These are phyloP conservation scores for Seira ritae DNA, from an alignment of 2,888 invertebrate species.

Conservation along the genomic window DNA sequence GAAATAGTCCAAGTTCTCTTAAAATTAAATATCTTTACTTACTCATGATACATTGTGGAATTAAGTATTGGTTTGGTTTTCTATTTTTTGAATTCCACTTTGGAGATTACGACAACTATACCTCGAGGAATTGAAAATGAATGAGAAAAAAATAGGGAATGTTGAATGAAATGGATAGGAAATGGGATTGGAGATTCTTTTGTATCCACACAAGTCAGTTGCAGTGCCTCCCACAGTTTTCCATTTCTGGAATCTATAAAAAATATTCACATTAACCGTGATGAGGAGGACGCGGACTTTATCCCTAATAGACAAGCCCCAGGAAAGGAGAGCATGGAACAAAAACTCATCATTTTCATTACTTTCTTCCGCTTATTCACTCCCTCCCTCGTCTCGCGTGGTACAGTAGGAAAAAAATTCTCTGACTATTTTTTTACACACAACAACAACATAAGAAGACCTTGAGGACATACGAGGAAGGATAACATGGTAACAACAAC, in stretches of 20 bases:
- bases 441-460: background rate
- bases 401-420: background rate
- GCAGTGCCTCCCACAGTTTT: too few relatives aligned
- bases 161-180: background rate
- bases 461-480: background rate
- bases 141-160: slow-evolving; percentile 15
- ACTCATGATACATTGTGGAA: too few relatives aligned
- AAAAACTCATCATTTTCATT: slow-evolving; percentile 21
- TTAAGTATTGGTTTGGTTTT: too few relatives aligned
- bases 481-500: too few relatives aligned
- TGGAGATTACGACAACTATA: background rate
- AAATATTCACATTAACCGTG: too few relatives aligned
- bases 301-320: too few relatives aligned
- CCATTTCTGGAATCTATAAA: too few relatives aligned
- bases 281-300: background rate
- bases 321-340: background rate
- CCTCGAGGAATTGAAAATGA: background rate
- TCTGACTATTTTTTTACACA: background rate
- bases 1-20: too few relatives aligned
- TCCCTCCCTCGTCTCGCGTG: background rate
- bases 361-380: slow-evolving; percentile 8
- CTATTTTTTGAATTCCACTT: too few relatives aligned
- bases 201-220: background rate
- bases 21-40: too few relatives aligned
- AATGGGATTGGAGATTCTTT: slow-evolving; percentile 23